phyloP scores from a whole-genome alignment of 2,888 invertebrate genomes.

The Agriotes lineatus region DNA sequence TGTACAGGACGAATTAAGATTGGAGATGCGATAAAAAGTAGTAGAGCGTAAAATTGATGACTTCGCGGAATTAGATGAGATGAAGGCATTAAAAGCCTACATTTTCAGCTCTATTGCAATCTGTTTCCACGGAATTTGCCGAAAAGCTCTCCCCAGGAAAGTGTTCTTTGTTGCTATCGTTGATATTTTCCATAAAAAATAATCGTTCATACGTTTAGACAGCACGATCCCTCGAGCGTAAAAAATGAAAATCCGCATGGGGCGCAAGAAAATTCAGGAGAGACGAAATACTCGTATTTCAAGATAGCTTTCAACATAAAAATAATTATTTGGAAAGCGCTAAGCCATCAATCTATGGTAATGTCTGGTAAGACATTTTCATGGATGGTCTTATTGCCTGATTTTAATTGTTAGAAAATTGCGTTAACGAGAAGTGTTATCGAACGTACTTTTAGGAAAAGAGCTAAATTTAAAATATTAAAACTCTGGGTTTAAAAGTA shows the following conservation, averaged over 20 bases:
- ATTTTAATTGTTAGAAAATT: background rate
- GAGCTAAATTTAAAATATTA: too few relatives aligned
- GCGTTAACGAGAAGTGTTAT: background rate
- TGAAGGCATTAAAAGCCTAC: slow-evolving; percentile 13
- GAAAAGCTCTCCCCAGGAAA: background rate
- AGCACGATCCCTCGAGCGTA: background rate
- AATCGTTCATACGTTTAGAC: background rate
- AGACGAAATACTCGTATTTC: background rate
- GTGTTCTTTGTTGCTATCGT: background rate
- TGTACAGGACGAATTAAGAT: background rate
- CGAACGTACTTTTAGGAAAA: background rate
- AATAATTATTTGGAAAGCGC: slow-evolving; percentile 2
- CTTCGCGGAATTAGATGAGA: slow-evolving; percentile 5
- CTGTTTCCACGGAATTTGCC: background rate
- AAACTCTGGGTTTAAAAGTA: too few relatives aligned
- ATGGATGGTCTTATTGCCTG: background rate
- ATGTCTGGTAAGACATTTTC: background rate
- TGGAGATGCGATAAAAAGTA: slow-evolving; percentile 4
- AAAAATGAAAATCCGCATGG: background rate
- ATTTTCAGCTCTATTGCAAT: slow-evolving; percentile 11
- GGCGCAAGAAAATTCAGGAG: background rate
- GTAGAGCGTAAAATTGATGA: slow-evolving; percentile 14
- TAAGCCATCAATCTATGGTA: background rate
- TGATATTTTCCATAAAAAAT: background rate
- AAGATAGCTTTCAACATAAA: background rate